Percentiles rank a stretch among this genome's conserved stretches.
Conservation (phyloP, 2,888 invertebrate genomes). For the Acleris literana region DNA sequence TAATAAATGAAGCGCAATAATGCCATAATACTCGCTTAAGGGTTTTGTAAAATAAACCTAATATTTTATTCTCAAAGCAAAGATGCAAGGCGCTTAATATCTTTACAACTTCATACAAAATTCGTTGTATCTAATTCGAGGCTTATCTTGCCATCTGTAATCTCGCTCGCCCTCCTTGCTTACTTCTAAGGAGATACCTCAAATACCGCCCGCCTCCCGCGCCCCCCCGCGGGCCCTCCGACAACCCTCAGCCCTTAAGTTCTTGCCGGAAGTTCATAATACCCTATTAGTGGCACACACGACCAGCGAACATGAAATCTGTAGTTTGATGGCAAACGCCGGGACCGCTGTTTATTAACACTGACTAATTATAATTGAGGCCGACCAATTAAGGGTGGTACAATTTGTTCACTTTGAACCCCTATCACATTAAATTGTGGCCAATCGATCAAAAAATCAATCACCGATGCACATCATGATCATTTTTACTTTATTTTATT, state of each 20-base stretch:
- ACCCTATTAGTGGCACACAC: constrained; percentile 76
- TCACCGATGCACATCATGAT: too few relatives aligned
- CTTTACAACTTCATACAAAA: constrained; percentile 79
- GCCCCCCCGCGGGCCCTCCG: constrained; percentile 46
- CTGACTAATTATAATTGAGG: constrained; percentile 33
- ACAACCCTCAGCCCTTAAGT: constrained; percentile 64
- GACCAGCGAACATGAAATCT: constrained; percentile 61
- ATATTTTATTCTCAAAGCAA: constrained; percentile 78
- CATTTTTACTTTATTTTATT: too few relatives aligned
- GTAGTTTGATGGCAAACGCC: constrained; percentile 53
- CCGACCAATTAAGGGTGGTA: constrained; percentile 4
- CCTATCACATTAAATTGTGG: too few relatives aligned
- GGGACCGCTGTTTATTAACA: constrained; percentile 19
- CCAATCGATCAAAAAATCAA: too few relatives aligned
- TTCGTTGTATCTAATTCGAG: constrained; percentile 80
- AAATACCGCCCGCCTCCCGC: constrained; percentile 57
- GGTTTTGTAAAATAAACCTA: constrained; percentile 65
- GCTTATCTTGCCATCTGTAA: constrained; percentile 82
- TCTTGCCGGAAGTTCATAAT: constrained; percentile 78
- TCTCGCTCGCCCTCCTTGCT: constrained; percentile 66
- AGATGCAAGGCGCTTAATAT: constrained; percentile 68
- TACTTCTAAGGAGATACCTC: constrained; percentile 67
- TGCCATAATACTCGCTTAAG: constrained; percentile 50
- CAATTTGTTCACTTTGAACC: neutral
- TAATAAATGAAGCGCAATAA: constrained; percentile 45